Evolutionary conservation across 2,113 vertebrate genomes (phyloP), one percentile per base, ranked within the genome.

Genomic region (Cheirogaleus medius): DNA sequence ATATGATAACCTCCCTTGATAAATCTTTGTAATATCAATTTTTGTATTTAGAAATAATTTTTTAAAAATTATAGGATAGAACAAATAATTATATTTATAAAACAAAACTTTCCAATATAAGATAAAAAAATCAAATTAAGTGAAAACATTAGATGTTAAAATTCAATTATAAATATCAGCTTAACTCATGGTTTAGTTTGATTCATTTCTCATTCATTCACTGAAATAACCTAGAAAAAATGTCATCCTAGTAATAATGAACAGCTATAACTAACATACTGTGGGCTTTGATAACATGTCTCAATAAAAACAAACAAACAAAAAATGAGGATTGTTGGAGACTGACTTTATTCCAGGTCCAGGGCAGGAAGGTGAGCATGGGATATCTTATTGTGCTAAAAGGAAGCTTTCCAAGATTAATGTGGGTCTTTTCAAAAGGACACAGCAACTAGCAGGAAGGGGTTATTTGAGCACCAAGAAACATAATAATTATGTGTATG

Each of bases 101-200:
- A 94, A 42, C 77, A 96, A 76, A 95, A 87, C 37, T 95, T 94
- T 95, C 32, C 20, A 69, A 15, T 82, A 37, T 76, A 82, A 96
- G 64, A 80, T 71, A 83, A 94, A 88, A 87, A 91, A 52, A 25
- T 58, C 34, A 58, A 86, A 85, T 89, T 87, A 88, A 68, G 73
- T 20, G n/a, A 86, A 74, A 92, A 93, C 47, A 81, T 0, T 39
- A 37, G 47, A 66, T 90, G 14, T 42, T 90, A 94, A 94, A 90
- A 84, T 87, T 90, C 52, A 89, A 17, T 60, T 60, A 78, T 84
- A 95, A 93, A 90, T 94, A 83, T 66, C 13, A 49, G 71, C 78
- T 97, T 93, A 96, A 63, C 25, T 44, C 58, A 71, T 64, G 64
- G 39, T 37, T 88, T 85, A 44, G 29, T 11, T 47, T 47, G 73